Base-by-base conservation (phyloP, 2,888 invertebrate genomes). In the Galeruca laticollis region DNA sequence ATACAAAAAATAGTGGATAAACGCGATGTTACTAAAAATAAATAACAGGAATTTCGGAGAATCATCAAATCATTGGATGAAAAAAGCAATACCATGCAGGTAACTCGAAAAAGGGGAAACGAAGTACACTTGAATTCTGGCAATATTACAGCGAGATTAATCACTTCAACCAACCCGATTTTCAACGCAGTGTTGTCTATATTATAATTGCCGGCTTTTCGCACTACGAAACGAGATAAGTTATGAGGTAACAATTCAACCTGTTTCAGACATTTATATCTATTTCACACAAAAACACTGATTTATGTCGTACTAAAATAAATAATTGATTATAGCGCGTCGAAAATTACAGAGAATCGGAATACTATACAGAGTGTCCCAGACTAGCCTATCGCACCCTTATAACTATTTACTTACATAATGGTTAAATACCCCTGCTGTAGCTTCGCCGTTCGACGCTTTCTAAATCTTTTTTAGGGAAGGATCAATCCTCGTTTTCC, bases 101-200 rank as follows among this genome's bases (percentile, higher is more conserved):
- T 9, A 47, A 18, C 47, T 47, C 47, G 18, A 47, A 47, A 47
- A 47, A 18, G 47, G 47, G 47, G 6, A 15, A 47, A 1, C 15
- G 47, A 18, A 47, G 47, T 47, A 18, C 47, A 47, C 47, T 47
- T 15, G 47, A 47, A 47, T 18, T 18, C 18, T 18, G 47, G 47
- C 47, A 8, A 15, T 47, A 47, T 47, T 15, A 47, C 47, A 18
- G 47, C 15, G 9, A 8, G 15, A 47, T 47, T n/a, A 47, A 47
- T 47, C 47, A 47, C 47, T 47, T 18, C 18, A 47, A 47, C 3
- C 15, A 4, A 47, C 18, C 47, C 47, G 47, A 47, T 47, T 47
- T 47, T 47, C 18, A 18, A 9, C 18, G 1, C 47, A 47, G 2
- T 18, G 47, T 47, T 47, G 47, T 47, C 47, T 47, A 47, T 6